Evolutionary conservation across 2,113 vertebrate species (phyloP), one percentile per base, ranked within the genome.

Genomic region (Zeus faber): DNA sequence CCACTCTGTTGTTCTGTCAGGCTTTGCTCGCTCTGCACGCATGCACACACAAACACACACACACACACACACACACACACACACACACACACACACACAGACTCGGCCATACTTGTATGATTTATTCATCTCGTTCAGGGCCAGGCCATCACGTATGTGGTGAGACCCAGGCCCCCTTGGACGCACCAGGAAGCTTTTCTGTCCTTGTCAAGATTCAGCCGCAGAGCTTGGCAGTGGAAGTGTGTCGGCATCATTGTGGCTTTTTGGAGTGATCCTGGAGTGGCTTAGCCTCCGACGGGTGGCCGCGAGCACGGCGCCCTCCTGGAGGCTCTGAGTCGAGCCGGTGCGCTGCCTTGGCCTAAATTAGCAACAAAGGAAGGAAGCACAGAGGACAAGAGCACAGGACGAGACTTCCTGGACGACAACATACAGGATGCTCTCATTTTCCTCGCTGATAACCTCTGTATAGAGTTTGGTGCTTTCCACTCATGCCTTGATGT

Each of bases 1-100:
- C 67, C 73, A 41, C 81, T 80, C 70, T 83, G 77, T 80, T 76
- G 75, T 81, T 78, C 76, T 77, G 81, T 65, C 50, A 79, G 82
- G 76, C 77, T 77, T 74, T 72, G 2, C 70, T 79, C 70, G 68
- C 76, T 79, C 49, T 69, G 29, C 33, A 11, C 22, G 8, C 25
- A 27, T 17, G 9, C 49, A 35, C 9, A 51, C 49, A 35, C 18
- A 51, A 17, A 51, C 29, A 14, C 29, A 35, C 45, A 11, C 49
- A 35, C 13, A 13, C 16, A 20, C 29, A 35, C 27, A 22, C 49
- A 6, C 25, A 33, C 48, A 13, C 25, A 33, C n/a, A 33, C 49
- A 20, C 9, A 14, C 27, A 50, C 27, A 14, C 44, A 29, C 49
- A 2, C 18, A 21, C 0, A 8, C n/a, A 11, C n/a, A 3, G 27